Base-by-base conservation (phyloP, 2,113 vertebrate genomes). In the Lichenostomus cassidix region DNA sequence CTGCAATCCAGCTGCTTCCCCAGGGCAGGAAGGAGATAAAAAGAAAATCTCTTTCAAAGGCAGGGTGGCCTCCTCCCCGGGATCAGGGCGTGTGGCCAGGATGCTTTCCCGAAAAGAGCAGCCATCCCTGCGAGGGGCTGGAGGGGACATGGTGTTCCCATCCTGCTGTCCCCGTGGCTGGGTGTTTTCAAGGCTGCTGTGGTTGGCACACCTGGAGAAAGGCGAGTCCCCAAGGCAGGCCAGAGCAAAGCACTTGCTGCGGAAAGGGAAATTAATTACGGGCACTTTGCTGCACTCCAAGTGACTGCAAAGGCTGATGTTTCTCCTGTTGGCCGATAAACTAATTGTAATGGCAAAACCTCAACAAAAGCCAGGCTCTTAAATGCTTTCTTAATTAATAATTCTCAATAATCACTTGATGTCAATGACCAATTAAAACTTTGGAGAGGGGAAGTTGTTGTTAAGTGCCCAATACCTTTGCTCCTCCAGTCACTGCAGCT, bases 181-280 rank as follows among this genome's bases (percentile, higher is more conserved):
- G 35, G 23, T 73, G 85, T 65, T 79, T 89, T 29, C 69, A 52
- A 84, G 83, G 84, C 81, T 94, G 78, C 84, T 89, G 74, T 90
- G 88, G 91, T 65, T 95, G 92, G 93, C 90, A 83, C 85, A 97
- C 92, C 96, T 96, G 95, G 92, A 91, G 71, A 93, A 92, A 88
- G 42, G 67, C 87, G 55, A 59, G 89, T 95, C 92, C 94, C 93
- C 76, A 49, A 80, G 96, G 92, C 60, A 83, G 94, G 92, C 77
- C 90, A 86, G 46, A 95, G 79, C 71, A 65, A 52, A 93, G 65
- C 1, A 0, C 65, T 83, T 83, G 91, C 70, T 93, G 75, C 76
- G 92, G 95, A 96, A 96, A 94, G 73, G 95, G 95, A 95, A 93
- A 97, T 97, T 94, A 97, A 95, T 97, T 95, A 95, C 12, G 83